Evolutionary conservation across 2,797 vertebrate genomes (phyloP).

Genomic region (Cacajao melanocephalus): DNA sequence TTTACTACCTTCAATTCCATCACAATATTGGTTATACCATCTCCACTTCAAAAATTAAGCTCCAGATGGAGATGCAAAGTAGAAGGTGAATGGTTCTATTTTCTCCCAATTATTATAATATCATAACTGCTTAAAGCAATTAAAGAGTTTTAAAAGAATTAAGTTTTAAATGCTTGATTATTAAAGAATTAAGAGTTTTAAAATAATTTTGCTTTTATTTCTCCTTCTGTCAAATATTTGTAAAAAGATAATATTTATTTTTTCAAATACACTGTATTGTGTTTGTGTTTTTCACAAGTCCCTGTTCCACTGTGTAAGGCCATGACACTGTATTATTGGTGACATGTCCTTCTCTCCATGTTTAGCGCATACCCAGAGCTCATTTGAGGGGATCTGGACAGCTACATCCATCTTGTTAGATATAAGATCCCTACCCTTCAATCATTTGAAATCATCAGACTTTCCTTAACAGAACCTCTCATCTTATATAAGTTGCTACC

Average conservation of each 20-base stretch:
- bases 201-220: background rate
- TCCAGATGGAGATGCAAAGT: background rate
- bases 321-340: background rate
- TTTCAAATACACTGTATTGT: background rate
- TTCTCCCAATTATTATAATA: background rate
- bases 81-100: background rate
- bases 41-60: background rate
- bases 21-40: background rate
- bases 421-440: background rate
- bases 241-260: background rate
- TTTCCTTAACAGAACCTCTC: background rate
- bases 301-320: background rate
- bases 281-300: background rate
- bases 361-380: background rate
- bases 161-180: too few species aligned
- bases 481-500: background rate
- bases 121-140: background rate
- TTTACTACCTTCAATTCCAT: background rate
- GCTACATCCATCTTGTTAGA: background rate
- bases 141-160: too few species aligned
- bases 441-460: background rate
- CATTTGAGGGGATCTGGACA: background rate
- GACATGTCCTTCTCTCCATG: background rate
- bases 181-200: too few species aligned
- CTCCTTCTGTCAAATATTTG: background rate